Evolutionary conservation across 92 coral and sea anemone species (phyloP).

Genomic region (Pocillopora meandrina): DNA sequence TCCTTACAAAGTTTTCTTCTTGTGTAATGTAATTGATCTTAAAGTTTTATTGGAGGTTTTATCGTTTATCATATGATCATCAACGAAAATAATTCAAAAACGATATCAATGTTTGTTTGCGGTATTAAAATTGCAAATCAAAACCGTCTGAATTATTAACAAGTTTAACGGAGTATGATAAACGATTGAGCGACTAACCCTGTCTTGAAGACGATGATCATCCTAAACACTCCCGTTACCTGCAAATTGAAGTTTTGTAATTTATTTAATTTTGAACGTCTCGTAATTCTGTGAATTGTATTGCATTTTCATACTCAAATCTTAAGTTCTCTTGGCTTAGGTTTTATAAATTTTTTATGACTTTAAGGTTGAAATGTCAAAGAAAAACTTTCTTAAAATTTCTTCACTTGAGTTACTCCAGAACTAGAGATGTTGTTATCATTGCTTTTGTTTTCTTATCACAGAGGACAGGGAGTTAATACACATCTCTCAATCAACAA

Average conservation of each 20-base stretch:
- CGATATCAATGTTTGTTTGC: not conserved
- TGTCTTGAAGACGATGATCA: not conserved
- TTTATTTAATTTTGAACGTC: not conserved
- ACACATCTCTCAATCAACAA: slow-evolving; percentile 26
- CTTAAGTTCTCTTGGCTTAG: not conserved
- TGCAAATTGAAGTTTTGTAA: not conserved
- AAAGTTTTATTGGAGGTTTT: not conserved
- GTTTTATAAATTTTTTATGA: slow-evolving; percentile 29
- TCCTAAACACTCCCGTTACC: not conserved
- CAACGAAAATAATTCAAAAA: not conserved
- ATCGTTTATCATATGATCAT: not conserved
- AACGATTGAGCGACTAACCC: slow-evolving; percentile 5
- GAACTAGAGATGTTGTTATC: not conserved
- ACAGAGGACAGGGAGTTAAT: slow-evolving; percentile 14
- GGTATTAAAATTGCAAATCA: not conserved
- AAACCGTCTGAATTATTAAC: slow-evolving; percentile 28
- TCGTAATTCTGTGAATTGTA: not conserved
- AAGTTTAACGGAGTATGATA: not conserved
- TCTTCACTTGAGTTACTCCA: not conserved
- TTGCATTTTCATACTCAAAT: not conserved
- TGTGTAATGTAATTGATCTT: not conserved
- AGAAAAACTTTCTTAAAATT: not conserved
- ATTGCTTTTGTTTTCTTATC: slow-evolving; percentile 4
- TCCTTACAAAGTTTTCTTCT: not conserved
- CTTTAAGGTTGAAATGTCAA: slow-evolving; percentile 7